phyloP scores from a whole-genome alignment of 2,888 invertebrate genomes.

The Eurois occulta region DNA sequence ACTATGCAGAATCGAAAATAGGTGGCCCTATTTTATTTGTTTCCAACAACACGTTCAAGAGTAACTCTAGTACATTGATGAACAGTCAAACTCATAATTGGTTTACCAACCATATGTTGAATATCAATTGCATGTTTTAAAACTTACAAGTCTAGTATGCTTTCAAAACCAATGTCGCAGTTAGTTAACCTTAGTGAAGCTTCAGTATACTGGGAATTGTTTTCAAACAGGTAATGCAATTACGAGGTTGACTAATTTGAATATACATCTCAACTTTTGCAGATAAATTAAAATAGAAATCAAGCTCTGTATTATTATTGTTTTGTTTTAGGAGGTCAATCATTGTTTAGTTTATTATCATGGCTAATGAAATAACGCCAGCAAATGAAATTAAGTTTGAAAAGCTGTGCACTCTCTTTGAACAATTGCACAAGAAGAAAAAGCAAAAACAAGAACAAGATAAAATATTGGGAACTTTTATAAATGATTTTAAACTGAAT shows the following conservation, averaged over 20 bases:
- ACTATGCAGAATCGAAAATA: too few species aligned
- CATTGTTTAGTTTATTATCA: constrained; percentile 31
- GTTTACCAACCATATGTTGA: not conserved
- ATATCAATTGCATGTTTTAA: not conserved
- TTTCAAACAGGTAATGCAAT: not conserved
- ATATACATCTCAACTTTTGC: not conserved
- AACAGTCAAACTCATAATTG: not conserved
- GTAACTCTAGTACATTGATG: not conserved
- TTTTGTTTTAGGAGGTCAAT: constrained; percentile 65
- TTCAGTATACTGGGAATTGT: not conserved
- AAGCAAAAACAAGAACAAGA: constrained; percentile 85
- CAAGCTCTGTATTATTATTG: constrained; percentile 25
- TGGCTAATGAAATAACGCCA: constrained; percentile 63
- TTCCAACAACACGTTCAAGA: not conserved
- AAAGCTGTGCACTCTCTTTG: constrained; percentile 91
- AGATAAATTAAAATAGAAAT: not conserved
- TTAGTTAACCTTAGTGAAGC: not conserved
- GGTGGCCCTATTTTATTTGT: not conserved
- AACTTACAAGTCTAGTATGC: not conserved
- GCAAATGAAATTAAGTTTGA: constrained; percentile 87
- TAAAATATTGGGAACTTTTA: constrained; percentile 85
- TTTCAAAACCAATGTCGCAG: not conserved
- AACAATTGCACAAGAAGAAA: constrained; percentile 89
- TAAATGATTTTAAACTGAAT: constrained; percentile 86
- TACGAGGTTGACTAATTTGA: not conserved